Conservation (phyloP, 2,888 invertebrate species). For the Amphipoea oculea region DNA sequence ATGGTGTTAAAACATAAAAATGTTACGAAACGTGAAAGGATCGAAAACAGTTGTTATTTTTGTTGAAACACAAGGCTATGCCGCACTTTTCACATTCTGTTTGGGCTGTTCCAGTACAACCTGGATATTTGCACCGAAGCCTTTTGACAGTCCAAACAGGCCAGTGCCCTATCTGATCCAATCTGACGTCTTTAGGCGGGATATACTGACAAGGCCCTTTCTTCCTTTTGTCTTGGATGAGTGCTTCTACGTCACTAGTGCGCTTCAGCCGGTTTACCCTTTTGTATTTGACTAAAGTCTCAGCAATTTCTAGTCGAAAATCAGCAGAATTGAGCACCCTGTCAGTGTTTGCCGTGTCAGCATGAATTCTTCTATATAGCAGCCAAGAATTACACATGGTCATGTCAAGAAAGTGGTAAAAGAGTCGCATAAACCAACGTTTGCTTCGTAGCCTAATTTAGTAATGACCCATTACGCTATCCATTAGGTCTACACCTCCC, state of each 20-base stretch:
- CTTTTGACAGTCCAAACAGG: constrained; percentile 55
- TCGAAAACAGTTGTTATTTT: constrained; percentile 60
- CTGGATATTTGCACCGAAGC: constrained; percentile 58
- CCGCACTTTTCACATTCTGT: constrained; percentile 55
- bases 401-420: constrained; percentile 37
- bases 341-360: background rate
- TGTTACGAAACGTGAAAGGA: constrained; percentile 11
- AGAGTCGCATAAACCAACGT: constrained; percentile 26
- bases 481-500: constrained; percentile 25
- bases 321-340: constrained; percentile 17
- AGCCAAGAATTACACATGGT: background rate
- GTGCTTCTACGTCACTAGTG: constrained; percentile 18
- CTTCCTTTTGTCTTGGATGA: constrained; percentile 30
- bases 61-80: constrained; percentile 55
- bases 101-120: constrained; percentile 53
- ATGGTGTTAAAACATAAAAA: constrained; percentile 21
- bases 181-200: constrained; percentile 57
- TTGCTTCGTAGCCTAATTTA: constrained; percentile 25
- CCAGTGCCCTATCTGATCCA: constrained; percentile 58
- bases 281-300: constrained; percentile 24
- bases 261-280: constrained; percentile 20
- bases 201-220: constrained; percentile 30
- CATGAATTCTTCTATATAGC: background rate
- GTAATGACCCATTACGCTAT: constrained; percentile 29
- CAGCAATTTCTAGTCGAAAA: constrained; percentile 25